Evolutionary conservation across 2,113 vertebrate species (phyloP).

Genomic region (Pseudois nayaur): DNA sequence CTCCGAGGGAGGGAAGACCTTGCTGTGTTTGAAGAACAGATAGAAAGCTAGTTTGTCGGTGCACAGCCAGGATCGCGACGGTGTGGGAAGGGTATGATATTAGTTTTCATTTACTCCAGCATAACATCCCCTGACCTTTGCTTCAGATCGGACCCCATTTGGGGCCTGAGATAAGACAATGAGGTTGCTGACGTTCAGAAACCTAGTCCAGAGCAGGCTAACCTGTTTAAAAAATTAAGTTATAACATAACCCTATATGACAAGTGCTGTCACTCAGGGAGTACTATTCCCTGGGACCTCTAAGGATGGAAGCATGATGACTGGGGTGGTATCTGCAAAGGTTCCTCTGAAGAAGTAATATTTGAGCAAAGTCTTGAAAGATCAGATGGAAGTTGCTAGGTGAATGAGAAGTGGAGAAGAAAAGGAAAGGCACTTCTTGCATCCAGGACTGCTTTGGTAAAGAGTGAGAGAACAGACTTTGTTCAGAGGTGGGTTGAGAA

Average conservation of each 20-base stretch:
- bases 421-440: neutral
- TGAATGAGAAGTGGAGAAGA: neutral
- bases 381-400: neutral
- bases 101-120: neutral
- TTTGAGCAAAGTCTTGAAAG: conserved; percentile 11
- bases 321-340: neutral
- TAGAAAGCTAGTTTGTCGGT: neutral
- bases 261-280: neutral
- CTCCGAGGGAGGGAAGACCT: neutral
- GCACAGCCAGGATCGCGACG: neutral
- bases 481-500: neutral
- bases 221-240: neutral
- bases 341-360: neutral
- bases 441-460: neutral
- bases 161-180: neutral
- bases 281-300: neutral
- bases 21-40: neutral
- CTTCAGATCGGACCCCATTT: neutral
- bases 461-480: neutral
- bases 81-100: neutral
- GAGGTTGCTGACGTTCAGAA: neutral
- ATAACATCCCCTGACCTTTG: neutral
- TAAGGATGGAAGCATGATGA: neutral
- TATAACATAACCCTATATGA: neutral
- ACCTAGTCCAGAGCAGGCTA: neutral